Conservation (phyloP, 2,113 vertebrate species). For the Apistogramma diplotaenia region DNA sequence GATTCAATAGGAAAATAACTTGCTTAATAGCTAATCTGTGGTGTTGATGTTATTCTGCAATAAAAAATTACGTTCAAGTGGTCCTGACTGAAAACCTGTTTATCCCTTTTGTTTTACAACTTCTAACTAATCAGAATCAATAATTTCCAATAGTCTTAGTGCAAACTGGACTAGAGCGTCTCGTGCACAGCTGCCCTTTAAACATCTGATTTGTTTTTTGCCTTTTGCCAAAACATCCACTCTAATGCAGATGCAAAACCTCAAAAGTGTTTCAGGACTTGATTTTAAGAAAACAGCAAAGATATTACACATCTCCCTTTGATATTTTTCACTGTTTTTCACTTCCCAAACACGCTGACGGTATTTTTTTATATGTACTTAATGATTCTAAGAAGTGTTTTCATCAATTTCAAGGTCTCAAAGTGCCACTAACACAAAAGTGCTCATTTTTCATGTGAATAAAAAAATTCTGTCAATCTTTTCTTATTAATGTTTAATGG, state of each 20-base stretch:
- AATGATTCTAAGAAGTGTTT: neutral
- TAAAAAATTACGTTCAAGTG: too few relatives aligned
- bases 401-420: slow-evolving; percentile 29
- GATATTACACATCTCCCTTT: neutral
- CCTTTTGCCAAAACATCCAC: too few relatives aligned
- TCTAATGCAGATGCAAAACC: neutral
- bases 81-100: too few relatives aligned
- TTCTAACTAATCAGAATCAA: neutral
- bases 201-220: neutral
- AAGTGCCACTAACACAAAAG: slow-evolving; percentile 1
- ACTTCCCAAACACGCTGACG: neutral
- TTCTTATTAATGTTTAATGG: slow-evolving; percentile 8
- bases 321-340: neutral
- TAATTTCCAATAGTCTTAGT: neutral
- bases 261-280: neutral
- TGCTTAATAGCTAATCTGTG: neutral
- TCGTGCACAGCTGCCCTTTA: neutral
- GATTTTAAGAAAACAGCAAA: neutral
- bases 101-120: too few relatives aligned
- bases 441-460: slow-evolving; percentile 23
- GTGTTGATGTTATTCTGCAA: neutral
- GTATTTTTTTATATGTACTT: neutral
- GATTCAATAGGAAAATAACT: neutral
- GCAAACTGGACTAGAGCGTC: neutral
- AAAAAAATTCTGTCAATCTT: slow-evolving; percentile 3